A percentile compares a stretch with the other conserved stretches of the same genome.
phyloP scores from a whole-genome alignment of 1,140 invertebrate species.

The Tetraneura akinire region DNA sequence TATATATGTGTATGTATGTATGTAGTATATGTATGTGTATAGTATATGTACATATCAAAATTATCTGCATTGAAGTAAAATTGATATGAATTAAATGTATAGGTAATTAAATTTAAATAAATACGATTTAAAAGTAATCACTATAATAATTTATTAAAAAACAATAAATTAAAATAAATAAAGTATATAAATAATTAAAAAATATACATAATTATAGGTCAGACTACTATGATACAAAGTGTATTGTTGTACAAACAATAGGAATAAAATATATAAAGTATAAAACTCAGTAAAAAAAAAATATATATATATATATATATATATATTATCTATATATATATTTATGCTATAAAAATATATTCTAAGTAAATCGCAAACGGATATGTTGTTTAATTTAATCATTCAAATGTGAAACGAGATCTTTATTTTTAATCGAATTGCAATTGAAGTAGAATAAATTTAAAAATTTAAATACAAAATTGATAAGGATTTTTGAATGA shows the following conservation, averaged over 20 bases:
- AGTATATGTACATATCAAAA: too few relatives aligned
- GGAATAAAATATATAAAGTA: constrained; percentile 50
- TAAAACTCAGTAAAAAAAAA: constrained; percentile 34
- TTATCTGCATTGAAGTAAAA: too few relatives aligned
- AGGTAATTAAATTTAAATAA: not conserved
- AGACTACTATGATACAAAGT: constrained; percentile 50
- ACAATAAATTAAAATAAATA: constrained; percentile 51
- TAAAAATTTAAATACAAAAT: not conserved
- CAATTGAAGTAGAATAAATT: not conserved
- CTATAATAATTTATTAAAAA: constrained; percentile 51
- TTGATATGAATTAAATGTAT: too few relatives aligned
- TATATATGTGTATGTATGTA: too few relatives aligned
- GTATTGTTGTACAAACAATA: constrained; percentile 49
- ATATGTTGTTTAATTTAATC: not conserved
- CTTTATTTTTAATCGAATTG: constrained; percentile 9
- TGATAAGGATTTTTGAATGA: not conserved
- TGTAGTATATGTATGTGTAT: too few relatives aligned
- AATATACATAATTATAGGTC: constrained; percentile 47
- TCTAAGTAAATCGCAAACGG: not conserved
- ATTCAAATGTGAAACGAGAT: constrained; percentile 29
- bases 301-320: constrained; percentile 28
- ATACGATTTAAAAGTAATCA: constrained; percentile 31
- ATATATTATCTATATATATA: constrained; percentile 4
- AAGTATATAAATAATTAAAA: constrained; percentile 45
- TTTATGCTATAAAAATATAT: too few relatives aligned